A percentile compares a stretch with the other conserved stretches of the same genome.
Conservation (phyloP, 2,113 vertebrate species). For the Tylochromis polylepis region DNA sequence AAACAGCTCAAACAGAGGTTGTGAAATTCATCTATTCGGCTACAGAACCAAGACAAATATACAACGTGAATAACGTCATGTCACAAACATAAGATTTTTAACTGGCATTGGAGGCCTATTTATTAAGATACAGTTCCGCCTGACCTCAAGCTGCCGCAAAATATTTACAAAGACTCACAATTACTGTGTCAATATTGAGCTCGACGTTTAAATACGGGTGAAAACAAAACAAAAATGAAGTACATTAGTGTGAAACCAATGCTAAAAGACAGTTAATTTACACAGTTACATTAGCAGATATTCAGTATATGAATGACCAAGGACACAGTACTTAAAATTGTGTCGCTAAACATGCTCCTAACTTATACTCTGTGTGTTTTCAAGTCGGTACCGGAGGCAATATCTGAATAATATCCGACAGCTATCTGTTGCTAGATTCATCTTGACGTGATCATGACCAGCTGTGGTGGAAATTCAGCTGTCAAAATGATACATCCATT, state of each 20-base stretch:
- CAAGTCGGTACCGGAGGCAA: rapidly evolving
- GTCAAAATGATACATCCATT: constrained; percentile 44
- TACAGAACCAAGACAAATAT: neutral
- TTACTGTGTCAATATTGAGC: neutral
- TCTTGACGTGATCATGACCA: neutral
- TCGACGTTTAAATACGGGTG: neutral
- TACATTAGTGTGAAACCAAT: neutral
- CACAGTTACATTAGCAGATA: neutral
- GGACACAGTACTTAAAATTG: neutral
- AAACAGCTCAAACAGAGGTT: neutral
- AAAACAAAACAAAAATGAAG: neutral
- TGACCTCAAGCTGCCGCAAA: neutral
- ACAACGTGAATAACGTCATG: neutral
- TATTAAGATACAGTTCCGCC: neutral
- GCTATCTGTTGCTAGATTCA: neutral
- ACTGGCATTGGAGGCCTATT: neutral
- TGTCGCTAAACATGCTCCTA: neutral
- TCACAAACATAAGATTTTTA: neutral
- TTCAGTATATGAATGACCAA: neutral
- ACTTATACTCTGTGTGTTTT: neutral
- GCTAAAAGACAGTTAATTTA: neutral
- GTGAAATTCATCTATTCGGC: neutral
- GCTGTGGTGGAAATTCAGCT: neutral
- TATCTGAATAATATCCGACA: neutral
- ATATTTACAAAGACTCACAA: neutral